Evolutionary conservation across 2,797 vertebrate species (phyloP).

Genomic region (Naso thynnoides): DNA sequence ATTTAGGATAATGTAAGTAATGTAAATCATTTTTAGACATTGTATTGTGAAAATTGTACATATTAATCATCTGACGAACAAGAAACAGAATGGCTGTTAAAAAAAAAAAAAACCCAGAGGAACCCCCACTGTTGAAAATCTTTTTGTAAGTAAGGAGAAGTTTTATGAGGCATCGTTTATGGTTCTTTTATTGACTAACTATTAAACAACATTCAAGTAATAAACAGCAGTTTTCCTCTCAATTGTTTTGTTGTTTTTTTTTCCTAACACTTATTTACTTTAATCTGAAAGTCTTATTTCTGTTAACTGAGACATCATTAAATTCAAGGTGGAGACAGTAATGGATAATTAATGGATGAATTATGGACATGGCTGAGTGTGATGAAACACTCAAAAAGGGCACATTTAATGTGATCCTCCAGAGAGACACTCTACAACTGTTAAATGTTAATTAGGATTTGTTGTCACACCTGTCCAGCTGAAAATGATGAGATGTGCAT

Average conservation of each 20-base stretch:
- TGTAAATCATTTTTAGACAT: too few relatives aligned
- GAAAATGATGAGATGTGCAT: not conserved
- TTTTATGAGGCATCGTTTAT: conserved; percentile 32
- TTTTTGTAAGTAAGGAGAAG: conserved; percentile 20
- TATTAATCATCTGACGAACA: too few relatives aligned
- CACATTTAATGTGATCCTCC: not conserved
- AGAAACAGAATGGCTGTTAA: too few relatives aligned
- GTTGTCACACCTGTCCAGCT: not conserved
- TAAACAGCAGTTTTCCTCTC: conserved; percentile 1
- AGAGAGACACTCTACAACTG: not conserved
- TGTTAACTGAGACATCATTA: not conserved
- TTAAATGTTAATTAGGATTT: not conserved
- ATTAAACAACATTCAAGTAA: not conserved
- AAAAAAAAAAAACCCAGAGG: not conserved
- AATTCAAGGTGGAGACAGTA: not conserved
- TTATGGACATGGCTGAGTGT: not conserved
- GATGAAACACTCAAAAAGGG: not conserved
- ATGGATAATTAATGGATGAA: not conserved
- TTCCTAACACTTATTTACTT: not conserved
- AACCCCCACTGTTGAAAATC: conserved; percentile 15
- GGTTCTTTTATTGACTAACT: conserved; percentile 4
- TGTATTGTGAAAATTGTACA: too few relatives aligned
- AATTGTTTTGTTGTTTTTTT: not conserved
- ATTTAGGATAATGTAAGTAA: too few relatives aligned
- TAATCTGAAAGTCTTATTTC: not conserved